Evolutionary conservation across 2,888 invertebrate genomes (phyloP).

Genomic region (Leucophenga montana): DNA sequence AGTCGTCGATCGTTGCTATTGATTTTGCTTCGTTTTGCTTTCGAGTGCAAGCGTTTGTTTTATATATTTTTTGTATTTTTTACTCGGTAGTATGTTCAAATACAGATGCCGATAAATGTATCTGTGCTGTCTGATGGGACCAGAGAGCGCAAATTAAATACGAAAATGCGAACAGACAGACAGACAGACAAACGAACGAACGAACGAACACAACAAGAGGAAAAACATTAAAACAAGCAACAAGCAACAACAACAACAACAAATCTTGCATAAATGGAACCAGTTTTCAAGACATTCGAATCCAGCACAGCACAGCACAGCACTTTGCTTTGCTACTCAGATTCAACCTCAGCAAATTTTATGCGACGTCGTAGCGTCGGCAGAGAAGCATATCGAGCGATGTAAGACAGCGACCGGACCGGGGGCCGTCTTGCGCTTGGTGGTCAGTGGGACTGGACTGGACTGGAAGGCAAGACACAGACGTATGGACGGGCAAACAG

Average conservation of each 20-base stretch:
- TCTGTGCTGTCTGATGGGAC: constrained; percentile 32
- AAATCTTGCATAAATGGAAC: constrained; percentile 64
- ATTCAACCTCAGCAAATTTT: constrained; percentile 51
- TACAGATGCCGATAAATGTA: constrained; percentile 65
- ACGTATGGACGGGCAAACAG: neutral
- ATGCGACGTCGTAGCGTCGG: constrained; percentile 46
- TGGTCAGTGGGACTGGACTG: neutral
- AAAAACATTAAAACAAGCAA: constrained; percentile 37
- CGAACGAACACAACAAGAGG: constrained; percentile 47
- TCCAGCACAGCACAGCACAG: too few relatives aligned
- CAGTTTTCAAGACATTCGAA: constrained; percentile 57
- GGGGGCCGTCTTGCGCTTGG: neutral
- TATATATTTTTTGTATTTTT: neutral
- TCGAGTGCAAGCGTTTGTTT: neutral
- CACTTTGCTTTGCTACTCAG: constrained; percentile 31
- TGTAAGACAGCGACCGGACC: neutral
- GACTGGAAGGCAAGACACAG: neutral
- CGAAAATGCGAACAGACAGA: constrained; percentile 43
- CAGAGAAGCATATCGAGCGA: constrained; percentile 53
- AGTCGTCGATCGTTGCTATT: constrained; percentile 6
- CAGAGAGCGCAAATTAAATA: constrained; percentile 62
- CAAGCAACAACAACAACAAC: constrained; percentile 30
- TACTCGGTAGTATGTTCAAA: constrained; percentile 32
- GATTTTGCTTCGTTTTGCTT: neutral
- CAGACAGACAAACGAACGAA: constrained; percentile 31